phyloP scores from a whole-genome alignment of 2,888 invertebrate species.

The Gymnocheta viridis region DNA sequence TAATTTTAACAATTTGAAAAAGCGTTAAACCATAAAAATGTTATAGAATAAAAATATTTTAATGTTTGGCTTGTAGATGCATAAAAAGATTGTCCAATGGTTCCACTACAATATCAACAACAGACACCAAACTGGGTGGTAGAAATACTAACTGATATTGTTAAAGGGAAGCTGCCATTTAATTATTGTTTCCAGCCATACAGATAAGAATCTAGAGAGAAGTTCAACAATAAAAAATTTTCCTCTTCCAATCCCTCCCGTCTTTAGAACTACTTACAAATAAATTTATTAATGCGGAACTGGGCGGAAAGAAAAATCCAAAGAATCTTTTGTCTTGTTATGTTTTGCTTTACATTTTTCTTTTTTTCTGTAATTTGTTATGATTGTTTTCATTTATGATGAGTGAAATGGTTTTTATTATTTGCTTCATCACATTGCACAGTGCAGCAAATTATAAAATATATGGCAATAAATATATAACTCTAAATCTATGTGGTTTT shows the following conservation, averaged over 20 bases:
- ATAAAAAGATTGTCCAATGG: background rate
- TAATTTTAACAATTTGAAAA: constrained; percentile 57
- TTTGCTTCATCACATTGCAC: constrained; percentile 14
- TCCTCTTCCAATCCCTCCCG: background rate
- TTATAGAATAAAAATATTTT: constrained; percentile 50
- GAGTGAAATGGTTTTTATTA: constrained; percentile 50
- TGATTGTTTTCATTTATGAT: constrained; percentile 60
- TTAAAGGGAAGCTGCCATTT: constrained; percentile 31
- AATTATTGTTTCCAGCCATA: constrained; percentile 45
- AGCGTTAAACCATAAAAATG: constrained; percentile 68
- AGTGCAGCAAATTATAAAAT: background rate
- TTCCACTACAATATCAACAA: background rate
- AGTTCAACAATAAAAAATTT: constrained; percentile 23
- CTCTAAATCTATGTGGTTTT: too few species aligned
- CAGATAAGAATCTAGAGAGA: constrained; percentile 37
- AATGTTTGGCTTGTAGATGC: constrained; percentile 24
- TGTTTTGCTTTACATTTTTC: background rate
- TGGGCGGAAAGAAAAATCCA: background rate
- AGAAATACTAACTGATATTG: background rate
- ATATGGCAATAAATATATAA: too few species aligned
- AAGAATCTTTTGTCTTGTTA: constrained; percentile 49
- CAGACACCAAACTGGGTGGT: constrained; percentile 16
- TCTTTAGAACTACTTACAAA: background rate
- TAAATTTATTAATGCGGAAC: constrained; percentile 30
- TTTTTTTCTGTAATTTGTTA: constrained; percentile 55